Conservation (phyloP, 2,113 vertebrate genomes). For the Andinoacara biseriatus region DNA sequence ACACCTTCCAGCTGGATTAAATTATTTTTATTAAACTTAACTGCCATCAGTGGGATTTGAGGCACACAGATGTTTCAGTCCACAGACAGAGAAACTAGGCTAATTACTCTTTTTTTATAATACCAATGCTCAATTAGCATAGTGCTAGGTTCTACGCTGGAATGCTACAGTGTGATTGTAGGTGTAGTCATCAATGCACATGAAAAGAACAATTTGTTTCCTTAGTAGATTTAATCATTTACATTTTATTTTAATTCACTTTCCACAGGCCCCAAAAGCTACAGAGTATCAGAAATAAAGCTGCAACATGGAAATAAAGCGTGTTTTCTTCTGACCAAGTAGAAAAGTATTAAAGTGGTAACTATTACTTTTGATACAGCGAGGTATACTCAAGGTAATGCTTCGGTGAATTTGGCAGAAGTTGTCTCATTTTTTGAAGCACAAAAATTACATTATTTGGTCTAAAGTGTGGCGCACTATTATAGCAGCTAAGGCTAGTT, state of each 20-base stretch:
- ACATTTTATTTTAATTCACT: neutral
- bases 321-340: no score
- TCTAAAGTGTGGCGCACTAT: no score
- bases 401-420: no score
- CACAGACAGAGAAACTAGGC: neutral
- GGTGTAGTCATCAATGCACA: neutral
- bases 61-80: neutral
- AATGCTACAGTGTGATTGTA: neutral
- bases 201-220: neutral
- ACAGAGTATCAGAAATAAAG: neutral
- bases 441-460: no score
- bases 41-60: neutral
- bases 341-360: no score
- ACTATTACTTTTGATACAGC: no score
- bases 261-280: neutral
- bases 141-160: neutral
- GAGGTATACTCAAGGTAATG: no score
- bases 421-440: no score
- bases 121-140: neutral
- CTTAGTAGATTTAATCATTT: neutral
- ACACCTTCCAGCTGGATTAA: constrained; percentile 1
- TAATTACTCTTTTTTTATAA: neutral
- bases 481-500: no score
- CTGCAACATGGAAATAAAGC: no score
- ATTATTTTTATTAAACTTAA: neutral